phyloP scores from a whole-genome alignment of 2,113 vertebrate species.

The Nansenia antarctica region DNA sequence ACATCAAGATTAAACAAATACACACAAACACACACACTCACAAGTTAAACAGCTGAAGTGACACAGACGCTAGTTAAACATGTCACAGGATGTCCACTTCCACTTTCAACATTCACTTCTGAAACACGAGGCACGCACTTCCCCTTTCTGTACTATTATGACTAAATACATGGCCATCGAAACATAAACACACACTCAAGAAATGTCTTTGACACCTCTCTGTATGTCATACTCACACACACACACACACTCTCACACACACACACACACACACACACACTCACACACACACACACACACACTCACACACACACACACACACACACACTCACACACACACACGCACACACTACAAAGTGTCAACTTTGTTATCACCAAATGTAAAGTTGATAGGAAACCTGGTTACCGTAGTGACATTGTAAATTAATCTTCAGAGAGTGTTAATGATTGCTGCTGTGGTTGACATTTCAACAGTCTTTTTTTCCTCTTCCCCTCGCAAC shows the following conservation, averaged over 20 bases:
- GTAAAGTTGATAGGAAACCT: neutral
- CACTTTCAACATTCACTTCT: constrained; percentile 42
- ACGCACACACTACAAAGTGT: neutral
- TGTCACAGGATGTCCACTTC: constrained; percentile 53
- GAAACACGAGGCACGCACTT: constrained; percentile 32
- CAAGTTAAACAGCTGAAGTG: neutral
- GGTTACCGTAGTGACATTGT: neutral
- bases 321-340: constrained; percentile 5
- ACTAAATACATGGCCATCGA: neutral
- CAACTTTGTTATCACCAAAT: neutral
- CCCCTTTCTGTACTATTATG: constrained; percentile 36
- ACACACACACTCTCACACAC: neutral
- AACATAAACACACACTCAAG: neutral
- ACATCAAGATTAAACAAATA: too few relatives aligned
- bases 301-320: constrained; percentile 12
- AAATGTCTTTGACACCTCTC: too few relatives aligned
- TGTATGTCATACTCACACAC: constrained; percentile 8
- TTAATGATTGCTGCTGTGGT: neutral
- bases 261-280: constrained; percentile 5
- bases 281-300: neutral
- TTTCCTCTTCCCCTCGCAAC: neutral
- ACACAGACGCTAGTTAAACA: neutral
- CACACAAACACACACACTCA: too few relatives aligned
- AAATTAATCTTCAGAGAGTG: neutral
- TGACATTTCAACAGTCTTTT: neutral